These are phyloP conservation scores for Rhizoglyphus robini DNA, from an alignment of 1,140 invertebrate genomes.

Conservation along the genomic window DNA sequence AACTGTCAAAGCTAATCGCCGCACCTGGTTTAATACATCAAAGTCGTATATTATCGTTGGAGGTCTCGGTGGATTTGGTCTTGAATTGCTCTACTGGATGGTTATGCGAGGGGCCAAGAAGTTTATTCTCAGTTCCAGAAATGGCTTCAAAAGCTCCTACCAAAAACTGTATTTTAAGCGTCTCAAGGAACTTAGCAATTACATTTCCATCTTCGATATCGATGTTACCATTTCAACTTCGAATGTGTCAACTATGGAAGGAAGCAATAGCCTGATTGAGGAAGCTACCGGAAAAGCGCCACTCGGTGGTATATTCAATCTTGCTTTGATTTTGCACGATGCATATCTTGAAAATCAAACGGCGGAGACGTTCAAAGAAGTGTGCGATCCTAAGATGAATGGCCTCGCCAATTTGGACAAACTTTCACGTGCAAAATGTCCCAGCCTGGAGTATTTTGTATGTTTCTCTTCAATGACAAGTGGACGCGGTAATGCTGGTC, in stretches of 20 bases:
- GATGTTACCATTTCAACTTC: constrained; percentile 54
- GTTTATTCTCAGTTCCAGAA: constrained; percentile 71
- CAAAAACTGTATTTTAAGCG: constrained; percentile 40
- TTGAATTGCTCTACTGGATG: constrained; percentile 82
- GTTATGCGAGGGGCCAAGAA: constrained; percentile 64
- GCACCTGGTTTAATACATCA: constrained; percentile 68
- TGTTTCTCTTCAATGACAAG: constrained; percentile 89
- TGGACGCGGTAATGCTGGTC: constrained; percentile 82
- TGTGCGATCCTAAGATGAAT: constrained; percentile 44
- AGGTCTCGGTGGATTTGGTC: constrained; percentile 84
- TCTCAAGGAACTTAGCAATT: constrained; percentile 51
- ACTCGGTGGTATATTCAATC: constrained; percentile 83
- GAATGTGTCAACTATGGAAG: constrained; percentile 46
- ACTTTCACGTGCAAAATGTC: constrained; percentile 54
- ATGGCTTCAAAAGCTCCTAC: constrained; percentile 71
- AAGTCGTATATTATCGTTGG: constrained; percentile 70
- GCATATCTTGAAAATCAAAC: constrained; percentile 74
- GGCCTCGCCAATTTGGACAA: constrained; percentile 59
- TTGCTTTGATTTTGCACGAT: constrained; percentile 71
- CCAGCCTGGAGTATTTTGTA: constrained; percentile 72
- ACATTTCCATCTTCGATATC: constrained; percentile 30
- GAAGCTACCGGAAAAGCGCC: constrained; percentile 50
- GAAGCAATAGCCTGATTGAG: constrained; percentile 53
- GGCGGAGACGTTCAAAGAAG: constrained; percentile 54
- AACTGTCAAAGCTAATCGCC: constrained; percentile 46